Base-by-base conservation (phyloP, 2,113 vertebrate genomes). In the Catagonus wagneri region DNA sequence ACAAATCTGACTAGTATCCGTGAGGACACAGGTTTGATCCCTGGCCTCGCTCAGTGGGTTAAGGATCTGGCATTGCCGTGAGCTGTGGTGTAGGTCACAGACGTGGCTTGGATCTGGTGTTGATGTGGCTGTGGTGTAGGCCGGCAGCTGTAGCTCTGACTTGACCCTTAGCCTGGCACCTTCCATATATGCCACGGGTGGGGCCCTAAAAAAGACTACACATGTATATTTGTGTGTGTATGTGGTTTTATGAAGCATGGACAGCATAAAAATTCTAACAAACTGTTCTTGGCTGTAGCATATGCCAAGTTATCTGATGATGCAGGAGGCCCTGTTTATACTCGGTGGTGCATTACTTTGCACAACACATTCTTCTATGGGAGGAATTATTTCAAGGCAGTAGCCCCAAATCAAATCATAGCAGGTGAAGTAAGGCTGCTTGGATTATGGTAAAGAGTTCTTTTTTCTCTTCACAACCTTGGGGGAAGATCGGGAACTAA, bases 331-430 rank as follows among this genome's bases (percentile, higher is more conserved):
- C 17, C 61, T 76, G 4, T 63, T 80, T 56, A 78, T 61, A 72
- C 50, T 36, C 74, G 25, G 58, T 44, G 63, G 36, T 10, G 7
- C 78, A 83, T 93, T 71, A 79, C 15, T 79, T 39, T 44, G 58
- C 52, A 32, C 32, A 79, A 52, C 66, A 85, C 32, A 13, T 63
- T 87, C 22, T 95, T 68, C 27, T 75, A 5, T 65, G 83, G 13
- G 56, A 89, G 32, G 32, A 68, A 90, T 93, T 96, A 83, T 88
- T 91, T 95, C 36, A 72, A 95, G 58, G 87, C 8, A 34, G 17
- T 27, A 74, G 63, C 36, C 68, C 88, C 88, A 91, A 88, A 68
- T 89, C 34, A 95, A 44, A 25, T 58, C 6, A 74, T 27, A 36
- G 17, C 71, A 74, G n/a, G 12, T 80, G 76, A 74, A 87, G 56